phyloP scores from a whole-genome alignment of 2,113 vertebrate species.

The Notarius lentiginosus region DNA sequence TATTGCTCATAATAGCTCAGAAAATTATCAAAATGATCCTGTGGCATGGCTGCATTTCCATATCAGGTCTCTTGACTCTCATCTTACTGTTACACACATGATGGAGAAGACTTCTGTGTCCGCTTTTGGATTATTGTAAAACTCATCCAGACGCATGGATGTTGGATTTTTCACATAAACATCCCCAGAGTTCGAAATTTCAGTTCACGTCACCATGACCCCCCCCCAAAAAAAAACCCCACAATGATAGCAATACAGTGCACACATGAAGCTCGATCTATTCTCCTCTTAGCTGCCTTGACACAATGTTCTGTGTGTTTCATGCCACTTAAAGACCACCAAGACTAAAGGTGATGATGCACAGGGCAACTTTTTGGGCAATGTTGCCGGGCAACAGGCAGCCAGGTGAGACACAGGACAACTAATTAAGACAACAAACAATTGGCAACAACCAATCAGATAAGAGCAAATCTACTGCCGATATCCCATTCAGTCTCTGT shows the following conservation, averaged over 20 bases:
- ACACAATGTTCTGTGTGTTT: background rate
- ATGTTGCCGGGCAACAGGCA: no score
- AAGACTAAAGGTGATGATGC: background rate
- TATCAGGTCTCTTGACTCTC: background rate
- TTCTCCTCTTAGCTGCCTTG: background rate
- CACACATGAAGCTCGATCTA: background rate
- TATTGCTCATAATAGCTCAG: conserved; percentile 20
- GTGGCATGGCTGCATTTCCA: background rate
- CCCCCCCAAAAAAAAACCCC: background rate
- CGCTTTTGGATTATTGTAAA: background rate
- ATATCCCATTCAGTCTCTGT: no score
- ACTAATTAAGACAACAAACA: no score
- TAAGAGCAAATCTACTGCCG: no score
- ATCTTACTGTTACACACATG: background rate
- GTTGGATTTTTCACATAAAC: background rate
- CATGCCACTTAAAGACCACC: background rate
- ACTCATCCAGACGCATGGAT: background rate
- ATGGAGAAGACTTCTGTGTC: background rate
- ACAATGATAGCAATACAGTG: background rate
- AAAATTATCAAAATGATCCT: background rate
- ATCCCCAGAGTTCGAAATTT: background rate
- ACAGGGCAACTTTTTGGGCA: no score
- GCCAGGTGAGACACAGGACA: no score
- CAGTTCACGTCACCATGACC: background rate
- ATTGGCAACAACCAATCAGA: no score